Conservation (phyloP, 2,888 invertebrate species). For the Andrena praecox region DNA sequence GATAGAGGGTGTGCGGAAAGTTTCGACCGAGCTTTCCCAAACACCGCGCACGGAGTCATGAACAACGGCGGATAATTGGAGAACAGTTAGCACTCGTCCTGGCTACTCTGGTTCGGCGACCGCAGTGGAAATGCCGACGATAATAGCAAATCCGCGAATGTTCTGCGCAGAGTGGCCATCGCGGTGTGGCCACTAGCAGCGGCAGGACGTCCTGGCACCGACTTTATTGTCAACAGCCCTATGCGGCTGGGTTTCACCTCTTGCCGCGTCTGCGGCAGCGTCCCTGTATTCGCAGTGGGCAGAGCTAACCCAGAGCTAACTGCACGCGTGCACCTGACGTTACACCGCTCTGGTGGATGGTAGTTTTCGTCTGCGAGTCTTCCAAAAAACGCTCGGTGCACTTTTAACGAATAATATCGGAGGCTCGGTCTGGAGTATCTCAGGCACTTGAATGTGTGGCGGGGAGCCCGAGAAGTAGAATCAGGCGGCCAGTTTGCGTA, state of each 20-base stretch:
- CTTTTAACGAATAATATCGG: no score
- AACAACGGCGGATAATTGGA: conserved; percentile 23
- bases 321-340: conserved; percentile 32
- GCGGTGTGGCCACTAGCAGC: conserved; percentile 30
- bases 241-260: conserved; percentile 34
- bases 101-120: conserved; percentile 26
- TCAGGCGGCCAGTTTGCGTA: no score
- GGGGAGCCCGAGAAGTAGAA: no score
- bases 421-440: no score
- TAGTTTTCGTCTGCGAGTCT: background rate
- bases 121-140: conserved; percentile 50
- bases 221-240: conserved; percentile 56
- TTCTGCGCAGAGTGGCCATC: conserved; percentile 53
- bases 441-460: no score
- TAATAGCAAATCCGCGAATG: conserved; percentile 62
- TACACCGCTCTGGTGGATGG: background rate
- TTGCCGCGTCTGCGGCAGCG: conserved; percentile 47
- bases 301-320: background rate
- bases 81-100: conserved; percentile 28
- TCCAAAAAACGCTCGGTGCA: background rate
- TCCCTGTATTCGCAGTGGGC: conserved; percentile 1
- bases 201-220: conserved; percentile 33
- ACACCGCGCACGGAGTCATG: background rate
- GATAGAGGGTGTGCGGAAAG: background rate
- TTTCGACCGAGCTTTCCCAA: background rate